Evolutionary conservation across 2,888 invertebrate species (phyloP).

Genomic region (Sericinus montela): DNA sequence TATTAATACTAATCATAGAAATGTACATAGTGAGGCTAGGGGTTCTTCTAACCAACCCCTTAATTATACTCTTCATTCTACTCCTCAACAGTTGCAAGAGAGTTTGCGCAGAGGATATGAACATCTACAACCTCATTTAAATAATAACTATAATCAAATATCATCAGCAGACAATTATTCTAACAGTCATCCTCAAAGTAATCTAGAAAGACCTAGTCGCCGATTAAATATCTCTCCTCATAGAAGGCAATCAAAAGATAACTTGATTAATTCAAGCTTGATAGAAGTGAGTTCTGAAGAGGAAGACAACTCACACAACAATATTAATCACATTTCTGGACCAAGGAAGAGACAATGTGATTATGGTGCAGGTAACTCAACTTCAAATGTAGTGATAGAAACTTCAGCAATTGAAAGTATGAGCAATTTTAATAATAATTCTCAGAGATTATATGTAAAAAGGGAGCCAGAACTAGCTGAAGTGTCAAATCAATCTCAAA

Average conservation of each 20-base stretch:
- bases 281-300: constrained; percentile 75
- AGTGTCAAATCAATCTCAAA: constrained; percentile 30
- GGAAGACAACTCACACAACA: constrained; percentile 68
- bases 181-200: constrained; percentile 28
- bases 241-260: constrained; percentile 61
- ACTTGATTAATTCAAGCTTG: constrained; percentile 46
- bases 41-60: constrained; percentile 44
- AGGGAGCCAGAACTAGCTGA: constrained; percentile 46
- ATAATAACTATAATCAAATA: constrained; percentile 29
- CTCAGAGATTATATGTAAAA: constrained; percentile 43
- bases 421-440: constrained; percentile 24
- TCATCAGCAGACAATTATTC: constrained; percentile 21
- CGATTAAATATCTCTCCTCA: constrained; percentile 67
- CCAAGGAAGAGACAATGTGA: constrained; percentile 54
- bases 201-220: constrained; percentile 64
- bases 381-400: constrained; percentile 18
- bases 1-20: constrained; percentile 48
- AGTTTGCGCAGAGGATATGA: constrained; percentile 38
- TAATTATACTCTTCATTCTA: constrained; percentile 40
- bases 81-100: constrained; percentile 33
- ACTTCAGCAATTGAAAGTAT: constrained; percentile 22
- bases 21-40: constrained; percentile 48
- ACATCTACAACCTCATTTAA: constrained; percentile 29
- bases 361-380: constrained; percentile 31
- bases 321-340: no score